Conservation (phyloP, 2,888 invertebrate species). For the Dorcus parallelipipedus region DNA sequence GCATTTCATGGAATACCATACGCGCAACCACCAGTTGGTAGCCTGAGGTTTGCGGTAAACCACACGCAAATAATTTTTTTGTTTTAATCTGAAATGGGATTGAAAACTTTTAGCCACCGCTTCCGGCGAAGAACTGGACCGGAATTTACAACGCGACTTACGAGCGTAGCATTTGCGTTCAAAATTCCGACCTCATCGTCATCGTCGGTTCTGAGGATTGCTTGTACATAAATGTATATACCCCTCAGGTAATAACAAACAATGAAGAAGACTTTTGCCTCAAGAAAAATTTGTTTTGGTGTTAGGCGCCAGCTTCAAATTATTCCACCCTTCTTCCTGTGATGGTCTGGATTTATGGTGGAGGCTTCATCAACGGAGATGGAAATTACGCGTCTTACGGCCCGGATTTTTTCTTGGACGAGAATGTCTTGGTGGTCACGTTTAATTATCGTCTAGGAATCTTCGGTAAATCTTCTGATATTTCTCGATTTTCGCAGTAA, state of each 20-base stretch:
- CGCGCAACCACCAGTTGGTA: not conserved
- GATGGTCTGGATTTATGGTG: conserved; percentile 37
- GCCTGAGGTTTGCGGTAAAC: not conserved
- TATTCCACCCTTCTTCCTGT: conserved; percentile 25
- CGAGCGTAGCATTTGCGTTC: conserved; percentile 20
- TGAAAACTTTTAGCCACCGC: conserved; percentile 23
- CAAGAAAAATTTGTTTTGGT: not conserved
- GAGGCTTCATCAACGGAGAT: conserved; percentile 31
- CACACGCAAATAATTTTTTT: not conserved
- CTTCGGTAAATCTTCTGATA: conserved; percentile 27
- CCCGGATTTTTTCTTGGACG: conserved; percentile 35
- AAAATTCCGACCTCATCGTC: conserved; percentile 14
- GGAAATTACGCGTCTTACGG: conserved; percentile 30
- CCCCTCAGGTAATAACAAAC: conserved; percentile 25
- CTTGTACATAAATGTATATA: conserved; percentile 35
- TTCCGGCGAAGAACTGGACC: conserved; percentile 26
- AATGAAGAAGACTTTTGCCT: not conserved
- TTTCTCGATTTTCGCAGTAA: no score
- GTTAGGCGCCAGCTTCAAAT: not conserved
- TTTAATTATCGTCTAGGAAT: conserved; percentile 37
- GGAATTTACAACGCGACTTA: conserved; percentile 24
- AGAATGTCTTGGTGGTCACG: conserved; percentile 33
- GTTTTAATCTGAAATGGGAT: not conserved
- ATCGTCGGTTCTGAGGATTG: conserved; percentile 33
- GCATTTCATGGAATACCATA: not conserved